Percentiles rank a stretch among this genome's conserved stretches.
Evolutionary conservation across 2,113 vertebrate species (phyloP).

Genomic region (Upupa epops): DNA sequence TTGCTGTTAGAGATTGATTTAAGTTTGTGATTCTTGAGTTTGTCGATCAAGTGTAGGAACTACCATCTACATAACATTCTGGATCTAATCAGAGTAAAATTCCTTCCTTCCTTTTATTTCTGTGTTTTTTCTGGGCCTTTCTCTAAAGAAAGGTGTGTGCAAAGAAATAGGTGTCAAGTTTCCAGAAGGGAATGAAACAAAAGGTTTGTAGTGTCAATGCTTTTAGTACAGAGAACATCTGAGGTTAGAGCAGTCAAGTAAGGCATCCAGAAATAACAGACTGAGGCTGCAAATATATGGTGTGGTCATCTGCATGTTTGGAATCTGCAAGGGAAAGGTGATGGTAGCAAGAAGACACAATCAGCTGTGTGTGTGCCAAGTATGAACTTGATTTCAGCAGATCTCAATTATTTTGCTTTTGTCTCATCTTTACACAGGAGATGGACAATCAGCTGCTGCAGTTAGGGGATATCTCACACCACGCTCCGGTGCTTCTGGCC

Average conservation of each 20-base stretch:
- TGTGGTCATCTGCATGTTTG: background rate
- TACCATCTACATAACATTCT: background rate
- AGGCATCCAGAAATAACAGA: background rate
- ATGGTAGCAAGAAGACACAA: background rate
- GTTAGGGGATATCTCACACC: slow-evolving; percentile 90
- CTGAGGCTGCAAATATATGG: background rate
- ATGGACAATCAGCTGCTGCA: slow-evolving; percentile 91
- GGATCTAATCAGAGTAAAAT: background rate
- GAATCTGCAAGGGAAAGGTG: background rate
- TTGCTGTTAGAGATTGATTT: background rate
- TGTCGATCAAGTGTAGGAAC: background rate
- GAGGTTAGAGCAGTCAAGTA: background rate
- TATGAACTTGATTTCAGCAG: background rate
- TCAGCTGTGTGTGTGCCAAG: background rate
- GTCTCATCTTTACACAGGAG: slow-evolving; percentile 74
- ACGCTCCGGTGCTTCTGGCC: slow-evolving; percentile 89
- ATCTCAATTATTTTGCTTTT: background rate
- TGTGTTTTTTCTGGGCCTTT: background rate
- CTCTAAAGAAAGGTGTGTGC: background rate
- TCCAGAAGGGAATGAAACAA: background rate
- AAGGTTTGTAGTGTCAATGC: background rate
- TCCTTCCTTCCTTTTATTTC: background rate
- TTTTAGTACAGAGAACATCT: background rate
- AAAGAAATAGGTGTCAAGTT: background rate
- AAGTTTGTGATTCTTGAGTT: background rate